These are phyloP conservation scores for Ormyrus rosae DNA, from an alignment of 2,888 invertebrate genomes.

Conservation along the genomic window DNA sequence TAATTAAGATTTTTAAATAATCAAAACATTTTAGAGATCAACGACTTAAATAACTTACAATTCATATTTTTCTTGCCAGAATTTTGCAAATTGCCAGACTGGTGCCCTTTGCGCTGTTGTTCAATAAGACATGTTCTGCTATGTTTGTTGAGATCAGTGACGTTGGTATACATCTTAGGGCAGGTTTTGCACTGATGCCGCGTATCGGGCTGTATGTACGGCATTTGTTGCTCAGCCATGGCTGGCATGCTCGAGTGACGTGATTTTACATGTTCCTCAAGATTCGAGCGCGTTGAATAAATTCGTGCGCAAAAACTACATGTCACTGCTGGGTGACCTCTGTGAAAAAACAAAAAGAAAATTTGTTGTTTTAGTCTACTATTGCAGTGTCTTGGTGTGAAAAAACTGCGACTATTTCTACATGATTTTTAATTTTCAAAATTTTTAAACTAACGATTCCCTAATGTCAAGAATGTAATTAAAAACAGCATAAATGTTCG, in stretches of 20 bases:
- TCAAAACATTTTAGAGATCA: not conserved
- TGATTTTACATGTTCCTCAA: conserved; percentile 75
- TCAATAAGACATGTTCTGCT: conserved; percentile 67
- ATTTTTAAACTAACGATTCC: too few species aligned
- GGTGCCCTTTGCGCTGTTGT: conserved; percentile 46
- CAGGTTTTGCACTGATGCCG: conserved; percentile 72
- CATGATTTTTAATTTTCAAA: too few species aligned
- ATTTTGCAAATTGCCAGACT: conserved; percentile 10
- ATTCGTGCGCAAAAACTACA: conserved; percentile 74
- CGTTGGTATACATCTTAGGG: conserved; percentile 70
- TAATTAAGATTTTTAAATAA: not conserved
- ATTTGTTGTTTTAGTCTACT: too few species aligned
- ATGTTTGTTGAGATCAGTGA: conserved; percentile 72
- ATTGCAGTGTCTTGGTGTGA: too few species aligned
- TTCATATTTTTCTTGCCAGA: conserved; percentile 33
- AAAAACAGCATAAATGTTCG: too few species aligned
- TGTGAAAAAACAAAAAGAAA: conserved; percentile 58
- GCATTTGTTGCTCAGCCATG: conserved; percentile 63
- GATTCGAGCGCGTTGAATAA: conserved; percentile 75
- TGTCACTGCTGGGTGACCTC: conserved; percentile 76
- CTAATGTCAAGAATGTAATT: too few species aligned
- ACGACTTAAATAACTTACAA: conserved; percentile 38
- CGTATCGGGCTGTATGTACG: conserved; percentile 62
- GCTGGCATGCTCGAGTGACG: conserved; percentile 72
- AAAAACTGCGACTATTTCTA: too few species aligned